phyloP scores from a whole-genome alignment of 2,888 invertebrate genomes.

The Balanococcus diminutus region DNA sequence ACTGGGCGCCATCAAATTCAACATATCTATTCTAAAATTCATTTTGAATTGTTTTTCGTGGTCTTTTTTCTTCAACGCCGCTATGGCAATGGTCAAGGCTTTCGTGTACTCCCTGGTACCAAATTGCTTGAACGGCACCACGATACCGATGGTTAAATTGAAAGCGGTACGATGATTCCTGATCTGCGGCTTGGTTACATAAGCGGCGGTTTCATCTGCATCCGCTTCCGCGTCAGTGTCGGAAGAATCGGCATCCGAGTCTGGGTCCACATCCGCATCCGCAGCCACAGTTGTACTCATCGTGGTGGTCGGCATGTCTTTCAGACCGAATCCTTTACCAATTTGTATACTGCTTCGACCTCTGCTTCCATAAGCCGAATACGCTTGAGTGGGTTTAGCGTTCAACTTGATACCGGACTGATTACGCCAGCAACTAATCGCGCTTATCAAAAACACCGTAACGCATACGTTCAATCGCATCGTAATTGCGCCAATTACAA shows the following conservation, averaged over 20 bases:
- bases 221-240: slow-evolving; percentile 34
- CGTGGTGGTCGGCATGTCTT: slow-evolving; percentile 53
- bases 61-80: slow-evolving; percentile 68
- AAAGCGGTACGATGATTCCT: slow-evolving; percentile 63
- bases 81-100: slow-evolving; percentile 72
- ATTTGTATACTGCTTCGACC: slow-evolving; percentile 56
- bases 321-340: slow-evolving; percentile 55
- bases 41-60: slow-evolving; percentile 75
- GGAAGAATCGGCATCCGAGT: not conserved
- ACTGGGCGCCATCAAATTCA: slow-evolving; percentile 72
- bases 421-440: slow-evolving; percentile 54
- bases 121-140: slow-evolving; percentile 78
- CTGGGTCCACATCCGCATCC: slow-evolving; percentile 3
- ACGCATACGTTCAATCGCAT: slow-evolving; percentile 29
- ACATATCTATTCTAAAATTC: slow-evolving; percentile 71
- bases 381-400: slow-evolving; percentile 46
- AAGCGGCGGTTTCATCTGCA: slow-evolving; percentile 17
- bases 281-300: slow-evolving; percentile 48
- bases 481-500: too few relatives aligned
- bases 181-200: slow-evolving; percentile 50
- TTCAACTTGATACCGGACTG: slow-evolving; percentile 55
- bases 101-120: slow-evolving; percentile 73
- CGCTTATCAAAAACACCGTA: not conserved
- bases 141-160: slow-evolving; percentile 72
- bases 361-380: slow-evolving; percentile 41